Conservation (phyloP, 2,888 invertebrate genomes). For the Heliconius charithonia region DNA sequence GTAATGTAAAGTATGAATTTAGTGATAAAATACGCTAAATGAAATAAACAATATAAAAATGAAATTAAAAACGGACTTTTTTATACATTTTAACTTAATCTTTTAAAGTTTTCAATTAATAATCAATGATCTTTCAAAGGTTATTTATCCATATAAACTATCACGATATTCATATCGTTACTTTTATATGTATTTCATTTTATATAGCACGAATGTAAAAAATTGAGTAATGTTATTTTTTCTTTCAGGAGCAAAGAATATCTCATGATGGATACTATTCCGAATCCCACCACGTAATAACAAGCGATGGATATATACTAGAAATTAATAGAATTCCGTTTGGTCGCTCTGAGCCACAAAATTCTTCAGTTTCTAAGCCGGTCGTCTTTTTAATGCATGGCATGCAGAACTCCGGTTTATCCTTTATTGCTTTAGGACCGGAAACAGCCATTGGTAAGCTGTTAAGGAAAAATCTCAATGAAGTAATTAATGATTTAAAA, state of each 20-base stretch:
- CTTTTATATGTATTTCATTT: not conserved
- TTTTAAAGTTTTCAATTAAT: not conserved
- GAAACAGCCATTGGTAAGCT: constrained; percentile 52
- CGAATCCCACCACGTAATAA: constrained; percentile 53
- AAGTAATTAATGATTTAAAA: not conserved
- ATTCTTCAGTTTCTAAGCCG: constrained; percentile 44
- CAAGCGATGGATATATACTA: constrained; percentile 57
- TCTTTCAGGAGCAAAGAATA: constrained; percentile 38
- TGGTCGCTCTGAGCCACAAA: constrained; percentile 43
- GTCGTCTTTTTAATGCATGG: constrained; percentile 59
- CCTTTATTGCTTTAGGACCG: constrained; percentile 50
- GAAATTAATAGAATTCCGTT: constrained; percentile 57
- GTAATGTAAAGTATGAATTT: not conserved
- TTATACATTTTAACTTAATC: not conserved
- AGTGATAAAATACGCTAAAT: not conserved
- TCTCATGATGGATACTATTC: constrained; percentile 52
- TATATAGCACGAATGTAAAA: not conserved
- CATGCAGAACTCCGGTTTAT: constrained; percentile 50
- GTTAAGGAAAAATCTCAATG: constrained; percentile 25
- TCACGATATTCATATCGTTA: not conserved
- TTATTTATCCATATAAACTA: too few relatives aligned
- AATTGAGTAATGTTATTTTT: not conserved
- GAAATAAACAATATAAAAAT: not conserved
- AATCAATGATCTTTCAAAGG: not conserved
- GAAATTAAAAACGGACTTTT: not conserved